Evolutionary conservation across 2,113 vertebrate genomes (phyloP), one percentile per base, ranked within the genome.

Genomic region (Ctenomys sociabilis): DNA sequence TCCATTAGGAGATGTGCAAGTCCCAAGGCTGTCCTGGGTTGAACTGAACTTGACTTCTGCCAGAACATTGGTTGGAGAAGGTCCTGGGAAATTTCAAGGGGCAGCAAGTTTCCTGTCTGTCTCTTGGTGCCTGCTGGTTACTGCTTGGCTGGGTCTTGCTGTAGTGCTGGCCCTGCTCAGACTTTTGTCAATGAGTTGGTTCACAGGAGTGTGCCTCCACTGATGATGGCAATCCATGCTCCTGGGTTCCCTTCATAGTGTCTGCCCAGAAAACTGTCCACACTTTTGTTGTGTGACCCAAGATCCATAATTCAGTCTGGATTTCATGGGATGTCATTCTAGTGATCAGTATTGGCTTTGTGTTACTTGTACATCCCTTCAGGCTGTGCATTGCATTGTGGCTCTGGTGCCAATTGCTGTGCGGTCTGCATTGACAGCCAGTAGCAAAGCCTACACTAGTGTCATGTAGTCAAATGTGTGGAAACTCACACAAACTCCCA

Each of bases 21-120:
- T 49, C 78, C 30, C n/a, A 49, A n/a, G 16, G 61, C 72, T 95
- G 72, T 94, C 93, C 96, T 57, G 40, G 75, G 37, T 57, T 92
- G 81, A 90, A 93, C 54, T 37, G 37, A 89, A 35, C 22, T 28
- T 0, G 43, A 49, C 3, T 26, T 87, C 54, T 54, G 63, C 85
- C 68, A 83, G 70, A 49, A 21, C 35, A 4, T 72, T 24, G 72
- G 78, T 57, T 88, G 77, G 66, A 93, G 91, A 49, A 40, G 26
- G 52, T 8, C 26, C 77, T 77, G 85, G 94, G 81, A 92, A 93
- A 88, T 84, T 57, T n/a, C 21, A 11, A 54, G 30, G 43, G 12
- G 26, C 19, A 14, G 37, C 66, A 22, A 89, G 49, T 35, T 90
- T 21, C 82, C 24, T 0, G 6, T 1, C 3, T 8, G 17, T 19